These are phyloP conservation scores for Amphipoea oculea DNA, from an alignment of 2,888 invertebrate genomes.

Conservation along the genomic window DNA sequence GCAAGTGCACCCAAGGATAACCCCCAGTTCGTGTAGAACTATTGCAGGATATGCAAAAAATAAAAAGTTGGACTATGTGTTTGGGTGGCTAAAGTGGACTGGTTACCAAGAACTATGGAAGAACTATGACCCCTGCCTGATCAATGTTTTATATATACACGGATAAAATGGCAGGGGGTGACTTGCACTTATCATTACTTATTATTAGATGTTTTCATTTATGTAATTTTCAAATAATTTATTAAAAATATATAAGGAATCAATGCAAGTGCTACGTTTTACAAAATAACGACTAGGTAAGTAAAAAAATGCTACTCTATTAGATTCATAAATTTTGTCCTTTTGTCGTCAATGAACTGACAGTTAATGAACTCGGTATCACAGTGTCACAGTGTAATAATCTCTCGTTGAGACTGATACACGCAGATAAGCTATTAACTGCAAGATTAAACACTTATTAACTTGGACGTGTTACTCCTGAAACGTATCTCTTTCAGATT, in stretches of 20 bases:
- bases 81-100: no score
- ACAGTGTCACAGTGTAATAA: constrained; percentile 22
- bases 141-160: no score
- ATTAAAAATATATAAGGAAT: background rate
- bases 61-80: no score
- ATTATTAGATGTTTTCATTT: background rate
- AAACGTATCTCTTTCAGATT: constrained; percentile 82
- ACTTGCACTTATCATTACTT: background rate
- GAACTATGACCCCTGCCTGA: no score
- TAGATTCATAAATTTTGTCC: background rate
- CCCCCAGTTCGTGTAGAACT: no score
- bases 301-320: background rate
- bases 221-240: background rate
- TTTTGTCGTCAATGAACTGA: constrained; percentile 8
- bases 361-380: constrained; percentile 27
- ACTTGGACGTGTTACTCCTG: constrained; percentile 75
- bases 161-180: no score
- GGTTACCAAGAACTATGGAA: no score
- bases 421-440: constrained; percentile 72
- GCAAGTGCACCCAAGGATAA: no score
- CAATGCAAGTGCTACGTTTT: background rate
- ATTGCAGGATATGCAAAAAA: no score
- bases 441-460: constrained; percentile 80
- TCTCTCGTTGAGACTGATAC: constrained; percentile 37
- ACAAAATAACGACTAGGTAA: background rate